Conservation (phyloP, 2,113 vertebrate genomes). For the Muntiacus muntjak region DNA sequence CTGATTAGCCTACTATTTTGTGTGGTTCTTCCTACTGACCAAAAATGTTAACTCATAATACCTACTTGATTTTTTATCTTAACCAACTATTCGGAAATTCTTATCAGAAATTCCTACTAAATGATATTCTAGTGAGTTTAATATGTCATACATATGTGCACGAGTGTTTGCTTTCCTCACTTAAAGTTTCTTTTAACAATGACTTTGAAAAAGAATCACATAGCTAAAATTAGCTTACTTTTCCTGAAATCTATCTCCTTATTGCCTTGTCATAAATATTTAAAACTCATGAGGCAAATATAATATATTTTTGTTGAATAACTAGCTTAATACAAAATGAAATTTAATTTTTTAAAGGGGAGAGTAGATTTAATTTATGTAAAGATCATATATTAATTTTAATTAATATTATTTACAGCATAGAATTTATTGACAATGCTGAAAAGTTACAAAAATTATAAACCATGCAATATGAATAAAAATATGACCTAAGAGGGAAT, state of each 20-base stretch:
- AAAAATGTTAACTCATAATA: background rate
- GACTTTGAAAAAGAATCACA: background rate
- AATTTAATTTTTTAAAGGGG: background rate
- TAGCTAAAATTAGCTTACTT: conserved; percentile 40
- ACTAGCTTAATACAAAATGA: background rate
- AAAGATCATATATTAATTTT: background rate
- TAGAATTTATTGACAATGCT: background rate
- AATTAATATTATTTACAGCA: background rate
- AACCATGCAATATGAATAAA: background rate
- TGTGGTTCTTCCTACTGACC: background rate
- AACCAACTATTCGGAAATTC: background rate
- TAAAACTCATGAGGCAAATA: background rate
- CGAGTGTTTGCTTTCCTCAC: background rate
- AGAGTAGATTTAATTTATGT: background rate
- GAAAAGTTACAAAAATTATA: background rate
- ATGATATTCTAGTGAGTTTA: background rate
- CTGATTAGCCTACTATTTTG: background rate
- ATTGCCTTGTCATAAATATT: conserved; percentile 18
- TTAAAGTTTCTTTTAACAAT: conserved; percentile 20
- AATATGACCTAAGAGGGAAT: background rate
- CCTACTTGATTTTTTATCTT: background rate
- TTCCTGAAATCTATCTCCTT: background rate
- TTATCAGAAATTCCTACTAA: background rate
- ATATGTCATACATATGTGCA: background rate
- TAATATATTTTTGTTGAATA: background rate